Evolutionary conservation across 2,113 vertebrate genomes (phyloP), one percentile per base, ranked within the genome.

Genomic region (Quiscalus mexicanus): DNA sequence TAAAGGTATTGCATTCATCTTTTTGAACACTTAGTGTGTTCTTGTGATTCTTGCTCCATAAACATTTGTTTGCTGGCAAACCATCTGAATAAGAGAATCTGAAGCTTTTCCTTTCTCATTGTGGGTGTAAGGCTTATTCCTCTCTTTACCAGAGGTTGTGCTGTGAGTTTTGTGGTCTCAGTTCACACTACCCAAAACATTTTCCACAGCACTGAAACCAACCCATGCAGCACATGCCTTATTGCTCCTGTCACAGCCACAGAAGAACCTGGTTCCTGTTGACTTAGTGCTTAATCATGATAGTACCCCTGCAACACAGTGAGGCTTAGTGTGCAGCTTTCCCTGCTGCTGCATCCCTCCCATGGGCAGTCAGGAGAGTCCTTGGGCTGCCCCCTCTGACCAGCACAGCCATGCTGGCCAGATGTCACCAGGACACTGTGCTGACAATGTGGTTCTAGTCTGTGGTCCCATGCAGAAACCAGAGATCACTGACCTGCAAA

Each of bases 371-470:
- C 28, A 58, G 62, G 15, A n/a, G 6, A 50, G 39, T 17, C 35
- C 62, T 4, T 12, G 28, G 56, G 19, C 39, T 56, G 60, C 11
- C 35, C 16, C 17, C 52, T 50, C 47, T 47, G 18, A 44, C 7
- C 53, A 42, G n/a, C 30, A 25, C 2, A 4, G 49, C 15, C 5
- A 0, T 15, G 5, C 37, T 59, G 11, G 16, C 0, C 1, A 70
- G 52, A 17, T 23, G 11, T 14, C 50, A 33, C 24, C 30, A 33
- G 11, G 30, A 28, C 19, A 7, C 11, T 24, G 15, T 39, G 8
- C 19, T 49, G 30, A 6, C n/a, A 42, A 2, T 20, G 5, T 2
- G 1, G 2, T n/a, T 63, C 39, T 82, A 31, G 10, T 55, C 27
- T 55, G 33, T 27, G 11, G 9, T 35, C 41, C 41, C 5, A 4